Conservation (phyloP, 2,113 vertebrate genomes). For the Brienomyrus brachyistius region DNA sequence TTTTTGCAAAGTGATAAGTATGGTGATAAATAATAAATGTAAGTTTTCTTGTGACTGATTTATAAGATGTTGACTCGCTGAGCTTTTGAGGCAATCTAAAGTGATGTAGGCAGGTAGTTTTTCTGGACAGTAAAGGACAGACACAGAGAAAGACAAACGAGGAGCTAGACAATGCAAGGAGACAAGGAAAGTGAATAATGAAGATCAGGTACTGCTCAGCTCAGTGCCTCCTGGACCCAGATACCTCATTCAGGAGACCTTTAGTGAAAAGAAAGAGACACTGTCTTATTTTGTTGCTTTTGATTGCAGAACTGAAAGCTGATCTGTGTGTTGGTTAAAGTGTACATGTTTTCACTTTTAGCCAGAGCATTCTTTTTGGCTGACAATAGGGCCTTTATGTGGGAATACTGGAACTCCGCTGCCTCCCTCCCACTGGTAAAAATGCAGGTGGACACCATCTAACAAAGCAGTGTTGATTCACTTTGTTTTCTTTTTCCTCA, state of each 20-base stretch:
- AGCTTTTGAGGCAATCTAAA: background rate
- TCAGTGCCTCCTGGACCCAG: slow-evolving; percentile 21
- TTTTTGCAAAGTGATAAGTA: no score
- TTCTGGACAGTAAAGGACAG: background rate
- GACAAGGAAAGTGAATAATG: slow-evolving; percentile 8
- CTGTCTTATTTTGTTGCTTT: slow-evolving; percentile 35
- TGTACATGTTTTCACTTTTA: slow-evolving; percentile 49
- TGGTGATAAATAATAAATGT: no score
- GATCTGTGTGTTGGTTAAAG: slow-evolving; percentile 41
- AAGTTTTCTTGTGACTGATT: background rate
- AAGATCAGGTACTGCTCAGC: slow-evolving; percentile 24
- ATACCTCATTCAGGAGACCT: slow-evolving; percentile 28
- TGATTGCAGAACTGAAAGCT: slow-evolving; percentile 38
- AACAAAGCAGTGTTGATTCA: slow-evolving; percentile 36
- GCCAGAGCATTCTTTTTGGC: slow-evolving; percentile 37
- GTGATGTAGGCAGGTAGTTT: background rate
- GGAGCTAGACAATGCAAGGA: background rate
- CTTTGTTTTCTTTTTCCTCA: slow-evolving; percentile 15
- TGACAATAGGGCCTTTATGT: slow-evolving; percentile 54
- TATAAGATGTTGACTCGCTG: background rate
- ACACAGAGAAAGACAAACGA: background rate
- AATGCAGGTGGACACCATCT: slow-evolving; percentile 42
- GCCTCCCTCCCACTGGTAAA: slow-evolving; percentile 35
- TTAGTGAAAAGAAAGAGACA: slow-evolving; percentile 36
- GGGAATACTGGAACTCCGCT: slow-evolving; percentile 9